Percentiles rank a stretch among this genome's conserved stretches.
phyloP scores from a whole-genome alignment of 2,888 invertebrate genomes.

The Caenorhabditis afra region DNA sequence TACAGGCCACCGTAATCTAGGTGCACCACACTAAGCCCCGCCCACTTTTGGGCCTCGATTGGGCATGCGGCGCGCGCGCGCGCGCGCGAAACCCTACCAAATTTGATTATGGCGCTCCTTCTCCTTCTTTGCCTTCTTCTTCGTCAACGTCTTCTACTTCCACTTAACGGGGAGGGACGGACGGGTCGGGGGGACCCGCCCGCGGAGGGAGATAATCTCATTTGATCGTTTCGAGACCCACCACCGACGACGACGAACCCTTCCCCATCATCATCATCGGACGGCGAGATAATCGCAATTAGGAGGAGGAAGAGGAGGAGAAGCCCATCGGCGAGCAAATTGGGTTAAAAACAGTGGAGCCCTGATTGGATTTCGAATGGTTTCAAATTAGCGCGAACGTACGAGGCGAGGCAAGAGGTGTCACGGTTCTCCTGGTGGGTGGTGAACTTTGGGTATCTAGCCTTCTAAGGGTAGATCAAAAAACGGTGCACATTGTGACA shows the following conservation, averaged over 20 bases:
- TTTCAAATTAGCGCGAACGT: no score
- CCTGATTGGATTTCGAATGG: neutral
- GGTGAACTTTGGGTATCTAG: no score
- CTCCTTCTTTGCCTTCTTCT: conserved; percentile 25
- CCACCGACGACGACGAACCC: no score
- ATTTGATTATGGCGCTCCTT: conserved; percentile 47
- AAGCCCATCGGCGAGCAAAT: conserved; percentile 28
- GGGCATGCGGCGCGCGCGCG: no score
- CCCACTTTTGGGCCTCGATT: conserved; percentile 10
- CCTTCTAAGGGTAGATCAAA: no score
- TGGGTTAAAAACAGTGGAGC: conserved; percentile 35
- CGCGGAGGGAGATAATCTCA: neutral
- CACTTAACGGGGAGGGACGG: conserved; percentile 39
- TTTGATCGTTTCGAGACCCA: no score
- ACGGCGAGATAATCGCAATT: conserved; percentile 49
- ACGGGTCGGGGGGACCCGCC: conserved; percentile 30
- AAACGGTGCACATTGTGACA: no score
- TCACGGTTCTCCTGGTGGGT: no score
- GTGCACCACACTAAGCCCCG: no score
- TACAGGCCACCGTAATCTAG: conserved; percentile 33
- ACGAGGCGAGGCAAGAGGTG: no score
- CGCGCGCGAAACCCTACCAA: neutral
- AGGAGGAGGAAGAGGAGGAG: conserved; percentile 19
- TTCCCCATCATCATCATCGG: no score
- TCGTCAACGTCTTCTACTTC: conserved; percentile 27